Percentiles rank a stretch among this genome's conserved stretches.
These are phyloP conservation scores for Drosophila burlai DNA, from an alignment of 1,140 invertebrate genomes.

Conservation along the genomic window DNA sequence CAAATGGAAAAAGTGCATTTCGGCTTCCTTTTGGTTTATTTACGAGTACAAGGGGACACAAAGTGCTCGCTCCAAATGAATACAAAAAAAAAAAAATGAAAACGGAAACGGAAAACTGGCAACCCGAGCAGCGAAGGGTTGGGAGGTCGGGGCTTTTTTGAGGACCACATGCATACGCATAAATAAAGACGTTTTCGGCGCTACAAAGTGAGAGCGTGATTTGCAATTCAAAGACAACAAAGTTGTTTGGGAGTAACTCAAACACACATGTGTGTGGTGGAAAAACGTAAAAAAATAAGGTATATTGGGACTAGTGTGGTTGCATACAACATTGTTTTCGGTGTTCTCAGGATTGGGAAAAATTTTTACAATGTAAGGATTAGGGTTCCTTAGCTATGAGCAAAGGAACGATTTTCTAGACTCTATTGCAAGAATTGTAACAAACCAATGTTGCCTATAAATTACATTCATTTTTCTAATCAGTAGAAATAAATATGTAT, in stretches of 20 bases:
- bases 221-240: conserved; percentile 80
- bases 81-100: conserved; percentile 30
- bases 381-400: no score
- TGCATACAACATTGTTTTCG: neutral
- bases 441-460: neutral
- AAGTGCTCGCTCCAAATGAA: conserved; percentile 56
- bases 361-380: no score
- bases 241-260: conserved; percentile 59
- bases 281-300: neutral
- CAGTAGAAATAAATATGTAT: neutral
- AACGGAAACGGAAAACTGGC: neutral
- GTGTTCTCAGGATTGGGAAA: neutral
- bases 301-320: conserved; percentile 18
- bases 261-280: conserved; percentile 7
- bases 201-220: conserved; percentile 67
- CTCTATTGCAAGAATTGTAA: neutral
- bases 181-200: conserved; percentile 75
- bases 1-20: conserved; percentile 71
- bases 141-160: conserved; percentile 1
- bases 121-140: neutral
- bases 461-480: neutral
- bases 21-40: conserved; percentile 72
- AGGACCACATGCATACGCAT: conserved; percentile 70
- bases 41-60: conserved; percentile 66
- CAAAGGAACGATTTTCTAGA: no score